phyloP scores from a whole-genome alignment of 2,888 invertebrate genomes.

The Clanis bilineata region DNA sequence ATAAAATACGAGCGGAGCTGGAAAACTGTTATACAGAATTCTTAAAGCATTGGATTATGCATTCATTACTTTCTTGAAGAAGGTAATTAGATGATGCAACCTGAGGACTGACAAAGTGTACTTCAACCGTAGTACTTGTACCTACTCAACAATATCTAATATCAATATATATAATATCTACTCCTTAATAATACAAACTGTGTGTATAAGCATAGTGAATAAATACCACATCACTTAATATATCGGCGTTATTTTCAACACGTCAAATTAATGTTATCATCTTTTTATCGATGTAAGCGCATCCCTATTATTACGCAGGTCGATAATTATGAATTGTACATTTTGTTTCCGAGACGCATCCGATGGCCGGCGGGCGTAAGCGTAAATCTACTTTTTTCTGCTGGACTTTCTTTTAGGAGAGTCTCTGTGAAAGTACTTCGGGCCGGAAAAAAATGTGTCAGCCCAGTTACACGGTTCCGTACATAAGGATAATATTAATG shows the following conservation, averaged over 20 bases:
- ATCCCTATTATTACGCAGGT: constrained; percentile 53
- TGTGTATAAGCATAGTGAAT: neutral
- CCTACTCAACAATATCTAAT: no score
- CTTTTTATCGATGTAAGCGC: constrained; percentile 48
- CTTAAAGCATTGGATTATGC: no score
- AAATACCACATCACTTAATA: neutral
- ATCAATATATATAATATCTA: no score
- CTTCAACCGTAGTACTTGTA: no score
- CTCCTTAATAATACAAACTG: no score
- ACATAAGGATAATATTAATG: neutral
- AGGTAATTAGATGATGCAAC: no score
- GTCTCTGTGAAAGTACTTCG: constrained; percentile 67
- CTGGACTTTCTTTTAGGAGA: constrained; percentile 68
- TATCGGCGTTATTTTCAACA: constrained; percentile 19
- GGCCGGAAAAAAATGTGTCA: constrained; percentile 44
- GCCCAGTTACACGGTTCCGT: constrained; percentile 26
- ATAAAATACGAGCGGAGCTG: no score
- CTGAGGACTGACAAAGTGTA: no score
- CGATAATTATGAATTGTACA: constrained; percentile 75
- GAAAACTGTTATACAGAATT: no score
- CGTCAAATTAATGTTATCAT: constrained; percentile 24
- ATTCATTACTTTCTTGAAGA: no score
- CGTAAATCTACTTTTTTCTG: constrained; percentile 62
- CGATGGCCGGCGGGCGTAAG: constrained; percentile 51
- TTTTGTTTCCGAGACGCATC: constrained; percentile 64